Evolutionary conservation across 2,113 vertebrate species (phyloP), one percentile per base, ranked within the genome.

Genomic region (Toxostoma redivivum): DNA sequence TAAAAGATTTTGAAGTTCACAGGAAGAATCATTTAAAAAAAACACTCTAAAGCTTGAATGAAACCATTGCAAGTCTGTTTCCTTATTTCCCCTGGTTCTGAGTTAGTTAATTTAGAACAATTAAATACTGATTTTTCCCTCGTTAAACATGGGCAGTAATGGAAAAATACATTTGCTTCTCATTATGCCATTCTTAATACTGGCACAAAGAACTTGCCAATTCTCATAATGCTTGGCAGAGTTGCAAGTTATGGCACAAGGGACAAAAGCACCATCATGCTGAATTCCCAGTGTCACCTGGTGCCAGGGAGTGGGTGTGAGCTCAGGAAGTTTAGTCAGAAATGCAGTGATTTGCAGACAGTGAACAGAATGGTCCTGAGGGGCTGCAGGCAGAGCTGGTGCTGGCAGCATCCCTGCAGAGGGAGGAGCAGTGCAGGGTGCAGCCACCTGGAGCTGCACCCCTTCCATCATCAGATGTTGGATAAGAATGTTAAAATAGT

Each of bases 131-230:
- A 31, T 67, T 86, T 78, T 65, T 48, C 12, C 37, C 22, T 90
- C 1, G 0, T 72, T 85, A 82, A 90, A 62, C 2, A 0, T 0
- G 18, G 13, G 7, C n/a, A 37, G 40, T 8, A 5, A 38, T 72
- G 24, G n/a, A 61, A 48, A 86, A 88, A 61, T 42, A 23, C 12
- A 11, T n/a, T 80, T 78, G 19, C 16, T 56, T 90, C 37, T 91
- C 57, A 15, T 42, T 30, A 10, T 9, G 24, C 24, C 35, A 2
- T 81, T 61, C 35, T 45, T 81, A 54, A 25, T 57, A 7, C n/a
- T 71, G 70, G 42, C 31, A 37, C 21, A 18, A 78, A 54, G 33
- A 15, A 11, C 57, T 76, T 61, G 25, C 58, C 77, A 25, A 2
- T 82, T 92, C 58, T 73, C 4, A 1, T 16, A 48, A 19, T 16